These are phyloP conservation scores for Entomobrya multifasciata DNA, from an alignment of 2,888 invertebrate species.

Conservation along the genomic window DNA sequence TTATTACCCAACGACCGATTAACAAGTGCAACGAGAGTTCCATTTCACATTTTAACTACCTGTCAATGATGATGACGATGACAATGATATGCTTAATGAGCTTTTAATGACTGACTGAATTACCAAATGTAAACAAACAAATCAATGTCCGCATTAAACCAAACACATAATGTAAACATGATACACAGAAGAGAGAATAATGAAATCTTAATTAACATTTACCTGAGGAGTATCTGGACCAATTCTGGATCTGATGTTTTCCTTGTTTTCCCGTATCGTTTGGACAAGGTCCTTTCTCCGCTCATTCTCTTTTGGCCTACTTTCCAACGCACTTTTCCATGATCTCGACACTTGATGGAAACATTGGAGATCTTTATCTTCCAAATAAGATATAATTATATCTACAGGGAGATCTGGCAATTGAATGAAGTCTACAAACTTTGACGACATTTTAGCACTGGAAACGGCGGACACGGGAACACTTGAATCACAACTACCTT, in stretches of 20 bases:
- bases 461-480: too few species aligned
- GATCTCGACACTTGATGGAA: constrained; percentile 77
- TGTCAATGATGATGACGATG: too few species aligned
- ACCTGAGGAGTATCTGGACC: constrained; percentile 38
- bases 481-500: not conserved
- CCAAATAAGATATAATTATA: constrained; percentile 72
- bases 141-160: too few species aligned
- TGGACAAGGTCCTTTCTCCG: constrained; percentile 72
- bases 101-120: not conserved
- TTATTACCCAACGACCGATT: too few species aligned
- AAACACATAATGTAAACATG: too few species aligned
- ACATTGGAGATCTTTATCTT: constrained; percentile 75
- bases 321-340: constrained; percentile 73
- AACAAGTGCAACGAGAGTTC: not conserved
- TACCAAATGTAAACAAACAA: not conserved
- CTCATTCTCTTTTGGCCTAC: constrained; percentile 58
- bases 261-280: constrained; percentile 74
- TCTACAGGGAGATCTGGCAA: constrained; percentile 75
- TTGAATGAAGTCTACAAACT: not conserved
- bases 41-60: not conserved
- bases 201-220: constrained; percentile 12
- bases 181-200: too few species aligned
- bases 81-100: too few species aligned
- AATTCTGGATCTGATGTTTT: constrained; percentile 74
- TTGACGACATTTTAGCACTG: not conserved